Evolutionary conservation across 2,113 vertebrate genomes (phyloP).

Genomic region (Marcusenius ussheri): DNA sequence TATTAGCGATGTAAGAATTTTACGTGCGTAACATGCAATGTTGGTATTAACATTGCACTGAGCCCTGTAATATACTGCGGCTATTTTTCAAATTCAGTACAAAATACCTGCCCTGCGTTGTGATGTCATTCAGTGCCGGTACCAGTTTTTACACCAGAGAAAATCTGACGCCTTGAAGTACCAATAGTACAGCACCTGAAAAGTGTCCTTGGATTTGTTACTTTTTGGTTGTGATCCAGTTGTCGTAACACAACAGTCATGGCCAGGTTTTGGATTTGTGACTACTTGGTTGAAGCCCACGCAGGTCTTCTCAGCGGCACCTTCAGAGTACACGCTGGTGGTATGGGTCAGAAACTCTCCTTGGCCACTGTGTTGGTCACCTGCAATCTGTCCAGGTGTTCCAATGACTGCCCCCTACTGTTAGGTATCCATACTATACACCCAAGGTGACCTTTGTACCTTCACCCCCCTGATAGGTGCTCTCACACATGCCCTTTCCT

Average conservation of each 20-base stretch:
- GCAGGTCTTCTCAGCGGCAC: not conserved
- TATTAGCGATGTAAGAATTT: not conserved
- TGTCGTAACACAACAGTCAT: not conserved
- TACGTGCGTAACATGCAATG: not conserved
- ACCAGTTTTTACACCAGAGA: not conserved
- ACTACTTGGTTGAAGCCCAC: not conserved
- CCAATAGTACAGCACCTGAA: not conserved
- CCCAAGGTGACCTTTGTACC: not conserved
- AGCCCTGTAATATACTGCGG: not conserved
- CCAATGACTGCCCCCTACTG: not conserved
- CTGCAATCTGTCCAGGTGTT: not conserved
- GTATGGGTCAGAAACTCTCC: not conserved
- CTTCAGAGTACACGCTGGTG: not conserved
- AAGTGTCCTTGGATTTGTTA: not conserved
- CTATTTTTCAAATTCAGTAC: not conserved
- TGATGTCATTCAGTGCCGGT: not conserved
- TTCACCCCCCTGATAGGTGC: not conserved
- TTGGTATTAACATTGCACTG: not conserved
- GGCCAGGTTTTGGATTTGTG: not conserved
- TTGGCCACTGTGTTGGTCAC: not conserved
- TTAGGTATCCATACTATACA: not conserved
- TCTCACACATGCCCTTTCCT: not conserved
- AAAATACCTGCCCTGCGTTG: not conserved
- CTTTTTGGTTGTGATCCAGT: not conserved
- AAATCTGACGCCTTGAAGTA: not conserved